phyloP scores from a whole-genome alignment of 2,797 vertebrate genomes.

The Falco naumanni region DNA sequence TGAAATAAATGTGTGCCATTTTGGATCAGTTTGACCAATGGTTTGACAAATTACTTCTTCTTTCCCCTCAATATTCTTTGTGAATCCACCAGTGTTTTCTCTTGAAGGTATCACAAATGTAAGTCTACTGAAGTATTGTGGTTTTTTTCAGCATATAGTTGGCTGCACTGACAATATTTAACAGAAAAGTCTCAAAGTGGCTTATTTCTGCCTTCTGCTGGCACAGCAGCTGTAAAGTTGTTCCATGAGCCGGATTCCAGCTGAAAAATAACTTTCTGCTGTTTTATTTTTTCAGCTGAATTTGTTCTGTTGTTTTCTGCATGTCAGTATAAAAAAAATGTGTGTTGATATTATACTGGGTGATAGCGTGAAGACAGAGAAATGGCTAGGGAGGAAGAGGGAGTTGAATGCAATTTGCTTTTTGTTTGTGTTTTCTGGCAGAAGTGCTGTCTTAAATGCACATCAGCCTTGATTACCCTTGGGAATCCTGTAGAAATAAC shows the following conservation, averaged over 20 bases:
- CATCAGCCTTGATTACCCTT: conserved; percentile 16
- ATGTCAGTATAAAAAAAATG: not conserved
- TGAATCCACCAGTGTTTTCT: not conserved
- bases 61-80: not conserved
- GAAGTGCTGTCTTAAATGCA: conserved; percentile 30
- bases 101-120: not conserved
- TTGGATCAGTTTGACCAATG: not conserved
- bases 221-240: not conserved
- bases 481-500: conserved; percentile 41
- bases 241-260: not conserved
- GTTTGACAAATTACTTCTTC: not conserved
- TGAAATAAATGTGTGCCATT: not conserved
- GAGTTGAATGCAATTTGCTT: conserved; percentile 1
- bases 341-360: not conserved
- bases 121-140: not conserved
- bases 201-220: conserved; percentile 49
- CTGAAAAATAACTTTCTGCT: conserved; percentile 25
- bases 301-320: not conserved
- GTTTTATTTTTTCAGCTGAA: conserved; percentile 29
- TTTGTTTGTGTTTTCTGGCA: conserved; percentile 51
- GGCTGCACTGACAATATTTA: not conserved
- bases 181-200: not conserved
- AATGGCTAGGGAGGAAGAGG: not conserved
- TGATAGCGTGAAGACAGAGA: not conserved
- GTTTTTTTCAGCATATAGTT: not conserved